phyloP scores from a whole-genome alignment of 2,113 vertebrate genomes.

The Macrotus californicus region DNA sequence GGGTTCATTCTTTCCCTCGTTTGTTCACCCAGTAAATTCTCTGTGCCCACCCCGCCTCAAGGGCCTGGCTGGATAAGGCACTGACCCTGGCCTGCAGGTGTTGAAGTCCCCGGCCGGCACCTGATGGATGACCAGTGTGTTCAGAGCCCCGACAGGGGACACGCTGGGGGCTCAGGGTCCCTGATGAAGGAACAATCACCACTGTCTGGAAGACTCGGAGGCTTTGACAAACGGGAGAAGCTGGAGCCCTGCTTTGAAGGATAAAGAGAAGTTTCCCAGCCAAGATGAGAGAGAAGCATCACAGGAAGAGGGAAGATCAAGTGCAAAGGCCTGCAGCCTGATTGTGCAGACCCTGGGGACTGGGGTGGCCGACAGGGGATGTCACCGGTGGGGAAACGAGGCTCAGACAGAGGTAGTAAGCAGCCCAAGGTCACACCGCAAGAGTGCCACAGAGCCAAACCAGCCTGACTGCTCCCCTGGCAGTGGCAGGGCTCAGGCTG shows the following conservation, averaged over 20 bases:
- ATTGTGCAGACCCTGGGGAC: background rate
- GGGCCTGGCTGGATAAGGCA: background rate
- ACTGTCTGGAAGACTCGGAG: background rate
- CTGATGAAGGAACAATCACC: background rate
- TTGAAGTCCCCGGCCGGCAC: background rate
- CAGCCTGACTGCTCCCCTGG: background rate
- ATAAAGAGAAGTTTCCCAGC: background rate
- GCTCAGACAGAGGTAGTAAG: background rate
- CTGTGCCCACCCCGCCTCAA: background rate
- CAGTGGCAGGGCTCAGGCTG: background rate
- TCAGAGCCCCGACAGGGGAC: background rate
- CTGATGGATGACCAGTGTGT: background rate
- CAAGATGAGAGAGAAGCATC: background rate
- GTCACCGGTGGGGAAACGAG: background rate
- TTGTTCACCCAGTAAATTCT: background rate
- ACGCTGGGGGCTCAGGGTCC: background rate
- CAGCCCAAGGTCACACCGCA: background rate
- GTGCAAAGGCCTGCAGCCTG: background rate
- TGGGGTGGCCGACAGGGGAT: rapidly evolving
- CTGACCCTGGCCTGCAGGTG: background rate
- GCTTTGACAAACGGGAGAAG: background rate
- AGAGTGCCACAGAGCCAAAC: background rate
- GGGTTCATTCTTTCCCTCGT: rapidly evolving
- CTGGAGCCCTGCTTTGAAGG: background rate
- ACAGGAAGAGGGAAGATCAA: rapidly evolving